Evolutionary conservation across 2,888 invertebrate genomes (phyloP).

Genomic region (Melitaea athalia): DNA sequence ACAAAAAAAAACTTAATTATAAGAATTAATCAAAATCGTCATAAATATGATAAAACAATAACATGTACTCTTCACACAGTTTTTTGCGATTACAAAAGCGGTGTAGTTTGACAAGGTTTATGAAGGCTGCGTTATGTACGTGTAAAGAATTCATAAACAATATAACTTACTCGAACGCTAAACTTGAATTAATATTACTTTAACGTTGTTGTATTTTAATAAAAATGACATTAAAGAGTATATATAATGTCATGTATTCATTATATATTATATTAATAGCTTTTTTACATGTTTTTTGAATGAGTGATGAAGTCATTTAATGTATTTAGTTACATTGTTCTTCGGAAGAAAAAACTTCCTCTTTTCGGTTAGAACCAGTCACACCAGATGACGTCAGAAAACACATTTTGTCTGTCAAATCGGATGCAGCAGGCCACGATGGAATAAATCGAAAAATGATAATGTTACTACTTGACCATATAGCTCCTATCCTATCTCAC

Average conservation of each 20-base stretch:
- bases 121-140: conserved; percentile 55
- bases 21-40: neutral
- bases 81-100: conserved; percentile 37
- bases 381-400: too few species aligned
- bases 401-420: too few species aligned
- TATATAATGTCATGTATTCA: too few species aligned
- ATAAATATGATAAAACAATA: conserved; percentile 18
- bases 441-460: too few species aligned
- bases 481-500: too few species aligned
- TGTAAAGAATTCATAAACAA: conserved; percentile 53
- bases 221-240: neutral
- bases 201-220: neutral
- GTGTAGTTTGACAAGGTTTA: conserved; percentile 48
- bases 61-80: conserved; percentile 14
- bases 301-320: neutral
- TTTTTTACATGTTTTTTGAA: conserved; percentile 6
- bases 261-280: neutral
- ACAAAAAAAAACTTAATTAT: conserved; percentile 6
- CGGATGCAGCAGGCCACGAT: too few species aligned
- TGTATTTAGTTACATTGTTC: neutral
- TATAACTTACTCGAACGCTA: conserved; percentile 34
- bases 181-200: conserved; percentile 30
- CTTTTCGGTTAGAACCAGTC: too few species aligned
- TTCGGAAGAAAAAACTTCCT: neutral
- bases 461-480: too few species aligned